Conservation (phyloP, 2,797 vertebrate genomes). For the Enteromius thamalakanensis region DNA sequence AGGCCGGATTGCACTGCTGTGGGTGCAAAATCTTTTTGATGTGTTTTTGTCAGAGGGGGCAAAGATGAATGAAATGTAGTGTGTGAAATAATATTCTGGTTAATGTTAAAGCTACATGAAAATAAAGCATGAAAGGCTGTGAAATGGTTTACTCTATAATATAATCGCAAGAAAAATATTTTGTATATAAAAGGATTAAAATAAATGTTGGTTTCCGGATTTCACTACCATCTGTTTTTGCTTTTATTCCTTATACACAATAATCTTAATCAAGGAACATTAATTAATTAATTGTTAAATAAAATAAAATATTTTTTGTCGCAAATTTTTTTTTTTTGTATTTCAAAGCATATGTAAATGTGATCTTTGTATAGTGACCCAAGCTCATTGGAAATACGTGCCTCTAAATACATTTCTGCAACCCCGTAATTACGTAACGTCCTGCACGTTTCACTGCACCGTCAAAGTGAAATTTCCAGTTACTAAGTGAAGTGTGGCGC, state of each 20-base stretch:
- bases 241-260: slow-evolving; percentile 20
- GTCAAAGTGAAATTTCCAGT: too few species aligned
- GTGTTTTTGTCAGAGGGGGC: slow-evolving; percentile 65
- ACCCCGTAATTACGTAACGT: too few species aligned
- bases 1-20: slow-evolving; percentile 56
- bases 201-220: slow-evolving; percentile 95
- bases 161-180: slow-evolving; percentile 81
- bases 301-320: neutral
- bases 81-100: slow-evolving; percentile 77
- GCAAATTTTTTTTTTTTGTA: neutral
- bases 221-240: slow-evolving; percentile 65
- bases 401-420: too few species aligned
- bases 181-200: slow-evolving; percentile 91
- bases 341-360: neutral
- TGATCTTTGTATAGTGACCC: too few species aligned
- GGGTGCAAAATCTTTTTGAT: slow-evolving; percentile 68
- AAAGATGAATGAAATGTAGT: slow-evolving; percentile 68
- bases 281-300: neutral
- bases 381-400: too few species aligned
- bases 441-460: too few species aligned
- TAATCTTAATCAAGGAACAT: neutral
- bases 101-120: slow-evolving; percentile 81
- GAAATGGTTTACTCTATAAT: slow-evolving; percentile 86
- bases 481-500: too few species aligned
- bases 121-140: slow-evolving; percentile 88